Percentiles rank a stretch among this genome's conserved stretches.
Conservation (phyloP, 2,113 vertebrate species). For the Ailuropoda melanoleuca region DNA sequence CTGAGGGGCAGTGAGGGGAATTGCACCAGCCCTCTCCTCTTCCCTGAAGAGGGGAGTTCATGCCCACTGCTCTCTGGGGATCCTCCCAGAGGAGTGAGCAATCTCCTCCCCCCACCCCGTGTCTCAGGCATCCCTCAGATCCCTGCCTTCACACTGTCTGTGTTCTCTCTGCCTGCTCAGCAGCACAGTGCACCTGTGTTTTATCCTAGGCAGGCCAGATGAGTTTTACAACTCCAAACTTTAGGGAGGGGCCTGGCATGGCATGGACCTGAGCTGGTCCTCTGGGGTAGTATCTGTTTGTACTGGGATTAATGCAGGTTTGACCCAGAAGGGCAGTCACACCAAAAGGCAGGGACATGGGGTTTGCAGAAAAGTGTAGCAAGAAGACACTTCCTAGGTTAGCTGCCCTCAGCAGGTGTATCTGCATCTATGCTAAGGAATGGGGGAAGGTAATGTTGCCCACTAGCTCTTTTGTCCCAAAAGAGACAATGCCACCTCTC, state of each 20-base stretch:
- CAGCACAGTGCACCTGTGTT: background rate
- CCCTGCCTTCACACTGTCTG: background rate
- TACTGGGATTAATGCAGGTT: background rate
- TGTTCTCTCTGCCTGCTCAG: background rate
- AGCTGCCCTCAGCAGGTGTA: background rate
- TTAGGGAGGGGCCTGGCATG: background rate
- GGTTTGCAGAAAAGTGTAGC: background rate
- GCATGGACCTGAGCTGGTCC: background rate
- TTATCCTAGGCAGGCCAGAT: background rate
- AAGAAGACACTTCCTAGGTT: background rate
- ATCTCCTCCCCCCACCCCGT: background rate
- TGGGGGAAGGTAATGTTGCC: background rate
- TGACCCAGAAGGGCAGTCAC: background rate
- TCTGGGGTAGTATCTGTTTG: background rate
- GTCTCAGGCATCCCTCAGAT: background rate
- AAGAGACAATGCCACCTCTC: background rate
- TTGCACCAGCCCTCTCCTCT: background rate
- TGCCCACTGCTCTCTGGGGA: background rate
- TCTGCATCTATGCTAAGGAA: background rate
- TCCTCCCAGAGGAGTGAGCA: background rate
- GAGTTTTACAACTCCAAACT: background rate
- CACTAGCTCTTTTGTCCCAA: background rate
- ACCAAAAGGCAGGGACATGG: background rate
- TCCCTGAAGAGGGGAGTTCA: background rate
- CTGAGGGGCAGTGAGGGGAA: background rate